Conservation (phyloP, 2,888 invertebrate genomes). For the Isoperla grammatica region DNA sequence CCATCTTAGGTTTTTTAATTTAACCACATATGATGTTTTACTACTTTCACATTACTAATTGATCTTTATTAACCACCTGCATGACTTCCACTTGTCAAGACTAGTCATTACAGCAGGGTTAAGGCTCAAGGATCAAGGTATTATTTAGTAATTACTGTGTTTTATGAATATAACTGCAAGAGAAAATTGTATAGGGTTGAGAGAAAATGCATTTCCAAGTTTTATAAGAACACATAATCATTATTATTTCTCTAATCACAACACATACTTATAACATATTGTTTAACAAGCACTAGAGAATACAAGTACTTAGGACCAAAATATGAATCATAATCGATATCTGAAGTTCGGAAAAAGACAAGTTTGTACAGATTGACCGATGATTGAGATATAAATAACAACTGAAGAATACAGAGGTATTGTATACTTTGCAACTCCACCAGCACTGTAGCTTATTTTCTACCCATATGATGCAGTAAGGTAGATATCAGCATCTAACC, state of each 20-base stretch:
- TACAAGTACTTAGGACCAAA: constrained; percentile 31
- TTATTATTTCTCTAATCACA: constrained; percentile 33
- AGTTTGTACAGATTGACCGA: constrained; percentile 4
- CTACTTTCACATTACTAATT: too few species aligned
- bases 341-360: constrained; percentile 26
- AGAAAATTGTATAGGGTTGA: neutral
- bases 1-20: too few species aligned
- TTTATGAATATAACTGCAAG: too few species aligned
- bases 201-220: neutral
- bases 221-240: constrained; percentile 33
- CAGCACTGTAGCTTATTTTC: neutral
- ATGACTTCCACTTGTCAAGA: too few species aligned
- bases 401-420: constrained; percentile 4
- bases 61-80: too few species aligned
- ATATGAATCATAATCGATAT: constrained; percentile 24
- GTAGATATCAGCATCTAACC: neutral
- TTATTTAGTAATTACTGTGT: too few species aligned
- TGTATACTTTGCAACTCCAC: constrained; percentile 1
- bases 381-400: constrained; percentile 23
- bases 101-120: too few species aligned
- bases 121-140: too few species aligned
- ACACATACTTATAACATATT: constrained; percentile 32
- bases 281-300: constrained; percentile 33
- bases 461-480: neutral
- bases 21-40: too few species aligned